phyloP scores from a whole-genome alignment of 2,113 vertebrate genomes.

The Phrynocephalus versicolor region DNA sequence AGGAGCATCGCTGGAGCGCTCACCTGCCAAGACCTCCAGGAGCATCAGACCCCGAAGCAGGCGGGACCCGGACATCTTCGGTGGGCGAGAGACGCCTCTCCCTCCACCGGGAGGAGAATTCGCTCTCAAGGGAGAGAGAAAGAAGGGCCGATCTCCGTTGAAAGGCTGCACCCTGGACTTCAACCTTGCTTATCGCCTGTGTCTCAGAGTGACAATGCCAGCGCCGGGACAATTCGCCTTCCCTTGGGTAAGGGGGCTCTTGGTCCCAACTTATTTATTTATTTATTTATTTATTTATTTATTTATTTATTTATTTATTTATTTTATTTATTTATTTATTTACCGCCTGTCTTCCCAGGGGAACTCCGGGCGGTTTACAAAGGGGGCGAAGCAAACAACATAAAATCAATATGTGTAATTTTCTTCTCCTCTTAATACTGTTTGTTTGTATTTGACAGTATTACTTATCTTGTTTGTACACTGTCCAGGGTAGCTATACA shows the following conservation, averaged over 20 bases:
- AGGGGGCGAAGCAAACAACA: too few relatives aligned
- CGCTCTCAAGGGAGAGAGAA: fast-evolving
- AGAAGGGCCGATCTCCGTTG: slow-evolving; percentile 12
- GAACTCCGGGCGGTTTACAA: too few relatives aligned
- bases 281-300: too few relatives aligned
- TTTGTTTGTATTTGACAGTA: too few relatives aligned
- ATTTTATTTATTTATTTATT: too few relatives aligned
- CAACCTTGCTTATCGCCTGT: slow-evolving; percentile 36
- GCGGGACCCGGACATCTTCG: neutral
- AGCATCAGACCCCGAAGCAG: slow-evolving; percentile 1
- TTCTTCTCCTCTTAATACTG: too few relatives aligned
- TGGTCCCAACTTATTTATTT: fast-evolving
- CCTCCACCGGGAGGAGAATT: neutral
- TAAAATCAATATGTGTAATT: too few relatives aligned
- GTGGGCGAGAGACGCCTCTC: fast-evolving
- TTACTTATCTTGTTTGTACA: too few relatives aligned
- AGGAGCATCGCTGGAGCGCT: slow-evolving; percentile 23
- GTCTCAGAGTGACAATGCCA: neutral
- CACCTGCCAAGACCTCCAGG: slow-evolving; percentile 38
- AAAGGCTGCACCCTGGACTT: slow-evolving; percentile 51
- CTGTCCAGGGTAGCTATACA: too few relatives aligned
- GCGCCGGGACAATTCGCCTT: neutral
- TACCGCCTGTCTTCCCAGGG: too few relatives aligned
- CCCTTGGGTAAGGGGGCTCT: fast-evolving
- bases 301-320: too few relatives aligned